Base-by-base conservation (phyloP, 2,797 vertebrate genomes). In the Xenopus petersii region DNA sequence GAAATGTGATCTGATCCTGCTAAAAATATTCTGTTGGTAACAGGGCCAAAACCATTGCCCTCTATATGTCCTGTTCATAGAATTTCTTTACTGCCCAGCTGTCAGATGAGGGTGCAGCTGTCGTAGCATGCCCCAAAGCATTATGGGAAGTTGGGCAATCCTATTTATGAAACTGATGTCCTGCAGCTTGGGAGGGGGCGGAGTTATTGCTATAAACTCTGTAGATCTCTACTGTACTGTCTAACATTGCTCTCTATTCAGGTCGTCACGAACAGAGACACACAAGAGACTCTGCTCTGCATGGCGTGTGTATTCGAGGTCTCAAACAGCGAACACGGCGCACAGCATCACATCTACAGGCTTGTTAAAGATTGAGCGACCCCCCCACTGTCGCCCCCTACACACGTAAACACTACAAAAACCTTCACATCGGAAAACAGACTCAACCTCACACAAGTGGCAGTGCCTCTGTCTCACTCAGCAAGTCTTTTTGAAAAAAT, bases 291-390 rank as follows among this genome's bases (percentile, higher is more conserved):
- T 12, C 92, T 99, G 85, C 94, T 99, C 84, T 99, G 98, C 89
- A 98, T 99, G 96, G 98, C 98, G 71, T 99, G 96, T 86, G 98
- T 99, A 86, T 99, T 98, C 81, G 98, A 99, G 85, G 98, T 99
- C 80, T 99, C 98, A 0, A 99, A 98, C 94, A 99, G 98, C 46
- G 97, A 99, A 86, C 97, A 99, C 0, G 98, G 98, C 72, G 97
- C 98, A 83, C 98, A 99, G 85, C 97, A 99, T 91, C 97, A 98
- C 75, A 98, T 98, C 93, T 99, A 99, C 93, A 94, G 97, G 92
- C 94, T 99, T 88, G 95, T 99, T 87, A 99, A 99, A 87, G 98
- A 99, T 91, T 99, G 93, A 98, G 87, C 36, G 26, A 55, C 16
- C 58, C 24, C 56, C 63, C 70, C 47, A 12, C 58, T 11, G 1